A percentile compares a stretch with the other conserved stretches of the same genome.
These are phyloP conservation scores for Plebejus argus DNA, from an alignment of 2,888 invertebrate genomes.

Conservation along the genomic window DNA sequence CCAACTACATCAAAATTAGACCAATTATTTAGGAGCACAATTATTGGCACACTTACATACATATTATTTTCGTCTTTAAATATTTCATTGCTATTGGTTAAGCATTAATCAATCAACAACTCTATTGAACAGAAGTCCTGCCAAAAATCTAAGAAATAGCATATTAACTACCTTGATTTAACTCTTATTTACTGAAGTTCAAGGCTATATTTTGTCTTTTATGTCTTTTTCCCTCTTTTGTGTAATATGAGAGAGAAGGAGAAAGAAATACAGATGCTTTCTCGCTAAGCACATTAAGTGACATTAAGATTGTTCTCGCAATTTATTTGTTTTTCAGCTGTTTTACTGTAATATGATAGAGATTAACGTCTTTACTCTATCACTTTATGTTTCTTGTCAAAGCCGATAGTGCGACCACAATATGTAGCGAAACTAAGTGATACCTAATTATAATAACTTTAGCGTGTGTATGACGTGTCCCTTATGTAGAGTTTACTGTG, in stretches of 20 bases:
- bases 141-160: too few species aligned
- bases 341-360: slow-evolving; percentile 9
- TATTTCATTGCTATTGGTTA: too few species aligned
- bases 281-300: neutral
- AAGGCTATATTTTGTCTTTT: neutral
- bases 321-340: slow-evolving; percentile 18
- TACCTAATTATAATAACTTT: neutral
- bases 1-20: too few species aligned
- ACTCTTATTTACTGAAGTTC: neutral
- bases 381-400: neutral
- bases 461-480: too few species aligned
- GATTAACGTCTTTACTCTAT: neutral
- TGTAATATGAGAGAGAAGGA: neutral
- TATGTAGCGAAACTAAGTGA: neutral
- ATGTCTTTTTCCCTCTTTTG: neutral
- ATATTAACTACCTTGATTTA: neutral
- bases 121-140: too few species aligned
- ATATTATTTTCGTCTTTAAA: too few species aligned
- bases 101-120: too few species aligned
- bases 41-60: too few species aligned
- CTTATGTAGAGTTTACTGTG: too few species aligned
- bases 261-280: neutral
- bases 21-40: too few species aligned
- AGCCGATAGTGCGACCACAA: neutral
- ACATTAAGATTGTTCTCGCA: neutral